phyloP scores from a whole-genome alignment of 2,113 vertebrate species.

The Myxocyprinus asiaticus region DNA sequence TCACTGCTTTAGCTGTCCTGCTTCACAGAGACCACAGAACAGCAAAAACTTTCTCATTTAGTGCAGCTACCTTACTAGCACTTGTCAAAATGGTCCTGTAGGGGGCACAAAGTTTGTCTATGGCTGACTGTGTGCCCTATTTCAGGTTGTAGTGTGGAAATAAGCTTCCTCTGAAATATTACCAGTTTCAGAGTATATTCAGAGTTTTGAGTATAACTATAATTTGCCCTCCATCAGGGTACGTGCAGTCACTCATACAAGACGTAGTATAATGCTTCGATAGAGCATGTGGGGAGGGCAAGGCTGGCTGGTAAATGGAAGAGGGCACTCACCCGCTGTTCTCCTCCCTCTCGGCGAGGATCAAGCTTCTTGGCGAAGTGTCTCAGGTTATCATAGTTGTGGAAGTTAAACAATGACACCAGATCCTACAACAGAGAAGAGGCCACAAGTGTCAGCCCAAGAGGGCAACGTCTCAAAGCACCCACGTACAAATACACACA shows the following conservation, averaged over 20 bases:
- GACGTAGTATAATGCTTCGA: conserved; percentile 33
- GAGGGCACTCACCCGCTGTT: conserved; percentile 90
- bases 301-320: conserved; percentile 22
- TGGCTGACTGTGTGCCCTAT: background rate
- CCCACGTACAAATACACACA: no score
- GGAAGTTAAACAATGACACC: conserved; percentile 96
- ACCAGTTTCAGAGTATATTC: background rate
- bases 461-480: no score
- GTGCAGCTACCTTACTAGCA: background rate
- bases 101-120: background rate
- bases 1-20: no score
- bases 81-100: conserved; percentile 15
- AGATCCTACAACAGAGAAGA: conserved; percentile 81
- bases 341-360: conserved; percentile 94
- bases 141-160: background rate
- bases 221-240: background rate
- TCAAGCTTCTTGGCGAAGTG: conserved; percentile 98
- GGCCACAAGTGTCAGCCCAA: background rate
- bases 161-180: background rate
- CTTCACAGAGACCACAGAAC: background rate
- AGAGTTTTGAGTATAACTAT: background rate
- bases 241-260: conserved; percentile 30
- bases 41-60: background rate
- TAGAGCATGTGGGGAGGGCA: conserved; percentile 29
- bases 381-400: conserved; percentile 98